phyloP scores from a whole-genome alignment of 2,888 invertebrate species.

The Drosophila pullipes region DNA sequence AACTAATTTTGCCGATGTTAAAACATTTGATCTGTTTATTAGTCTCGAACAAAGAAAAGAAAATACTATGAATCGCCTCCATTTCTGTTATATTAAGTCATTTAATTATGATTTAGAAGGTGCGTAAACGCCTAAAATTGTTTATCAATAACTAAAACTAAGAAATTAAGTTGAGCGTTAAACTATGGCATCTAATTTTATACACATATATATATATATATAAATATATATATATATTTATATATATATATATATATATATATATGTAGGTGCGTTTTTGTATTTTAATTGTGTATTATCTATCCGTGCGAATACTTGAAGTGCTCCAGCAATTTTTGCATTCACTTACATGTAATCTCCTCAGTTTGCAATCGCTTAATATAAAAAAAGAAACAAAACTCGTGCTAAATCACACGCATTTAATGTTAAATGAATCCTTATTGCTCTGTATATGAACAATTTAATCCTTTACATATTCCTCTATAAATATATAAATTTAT shows the following conservation, averaged over 20 bases:
- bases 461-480: conserved; percentile 38
- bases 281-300: conserved; percentile 29
- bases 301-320: conserved; percentile 14
- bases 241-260: conserved; percentile 3
- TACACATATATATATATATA: conserved; percentile 2
- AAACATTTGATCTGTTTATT: conserved; percentile 37
- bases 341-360: conserved; percentile 24
- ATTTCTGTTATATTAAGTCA: conserved; percentile 36
- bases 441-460: conserved; percentile 50
- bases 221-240: conserved; percentile 3
- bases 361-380: conserved; percentile 47
- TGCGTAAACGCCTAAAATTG: conserved; percentile 24
- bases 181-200: conserved; percentile 24
- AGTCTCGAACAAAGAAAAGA: conserved; percentile 42
- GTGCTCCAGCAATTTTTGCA: conserved; percentile 14
- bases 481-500: conserved; percentile 39
- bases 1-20: conserved; percentile 35
- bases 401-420: conserved; percentile 22
- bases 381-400: conserved; percentile 4
- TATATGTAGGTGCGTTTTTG: conserved; percentile 24
- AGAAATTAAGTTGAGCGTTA: conserved; percentile 39
- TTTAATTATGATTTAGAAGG: conserved; percentile 30
- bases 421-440: conserved; percentile 40
- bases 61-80: background rate
- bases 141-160: conserved; percentile 31